Evolutionary conservation across 2,113 vertebrate genomes (phyloP).

Genomic region (Zingel zingel): DNA sequence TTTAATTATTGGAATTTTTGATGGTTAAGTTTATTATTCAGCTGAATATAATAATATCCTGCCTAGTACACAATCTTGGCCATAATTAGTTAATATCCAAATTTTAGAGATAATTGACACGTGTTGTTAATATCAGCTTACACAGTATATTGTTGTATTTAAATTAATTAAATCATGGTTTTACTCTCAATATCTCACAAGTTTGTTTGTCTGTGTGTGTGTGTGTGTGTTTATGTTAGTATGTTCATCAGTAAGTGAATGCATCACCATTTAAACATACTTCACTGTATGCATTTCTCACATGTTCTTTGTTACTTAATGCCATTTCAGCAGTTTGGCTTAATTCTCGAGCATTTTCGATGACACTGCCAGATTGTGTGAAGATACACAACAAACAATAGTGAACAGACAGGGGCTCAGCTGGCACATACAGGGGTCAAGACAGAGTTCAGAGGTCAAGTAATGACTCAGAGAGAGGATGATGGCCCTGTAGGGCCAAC

Average conservation of each 20-base stretch:
- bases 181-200: background rate
- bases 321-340: background rate
- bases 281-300: background rate
- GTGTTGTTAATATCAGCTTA: background rate
- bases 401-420: conserved; percentile 54
- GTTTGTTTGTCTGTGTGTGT: background rate
- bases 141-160: background rate
- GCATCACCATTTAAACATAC: background rate
- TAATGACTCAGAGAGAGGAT: conserved; percentile 64
- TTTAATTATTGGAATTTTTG: background rate
- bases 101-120: background rate
- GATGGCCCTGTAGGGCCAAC: conserved; percentile 26
- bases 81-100: background rate
- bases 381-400: background rate
- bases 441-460: conserved; percentile 65
- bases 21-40: background rate
- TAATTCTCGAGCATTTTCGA: background rate
- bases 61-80: background rate
- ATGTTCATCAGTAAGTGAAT: background rate
- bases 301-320: background rate
- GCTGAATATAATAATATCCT: background rate
- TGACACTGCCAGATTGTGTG: background rate
- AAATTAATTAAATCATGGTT: background rate
- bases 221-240: background rate
- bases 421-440: conserved; percentile 52